Percentiles rank a stretch among this genome's conserved stretches.
Conservation (phyloP, 2,888 invertebrate genomes). For the Hyposoter didymator region DNA sequence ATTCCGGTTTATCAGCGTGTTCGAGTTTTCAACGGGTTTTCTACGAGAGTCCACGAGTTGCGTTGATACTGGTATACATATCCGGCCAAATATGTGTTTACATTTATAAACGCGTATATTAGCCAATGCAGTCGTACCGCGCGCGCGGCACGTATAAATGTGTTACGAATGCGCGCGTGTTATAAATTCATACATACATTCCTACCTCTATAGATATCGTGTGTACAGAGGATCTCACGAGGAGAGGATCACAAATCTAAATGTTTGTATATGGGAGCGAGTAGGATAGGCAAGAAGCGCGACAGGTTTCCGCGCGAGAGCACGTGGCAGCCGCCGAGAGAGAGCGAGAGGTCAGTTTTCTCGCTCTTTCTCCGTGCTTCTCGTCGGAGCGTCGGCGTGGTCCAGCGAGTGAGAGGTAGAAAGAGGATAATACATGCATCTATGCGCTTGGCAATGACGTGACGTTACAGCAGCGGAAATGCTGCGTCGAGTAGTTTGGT, state of each 20-base stretch:
- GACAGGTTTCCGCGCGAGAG: constrained; percentile 78
- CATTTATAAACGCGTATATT: neutral
- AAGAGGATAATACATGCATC: constrained; percentile 17
- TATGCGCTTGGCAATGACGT: constrained; percentile 36
- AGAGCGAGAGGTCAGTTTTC: constrained; percentile 57
- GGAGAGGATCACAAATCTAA: constrained; percentile 11
- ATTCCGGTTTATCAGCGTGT: constrained; percentile 66
- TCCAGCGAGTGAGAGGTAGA: constrained; percentile 11
- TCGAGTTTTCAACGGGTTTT: constrained; percentile 68
- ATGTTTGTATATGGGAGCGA: constrained; percentile 39
- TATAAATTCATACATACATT: constrained; percentile 9
- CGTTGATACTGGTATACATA: constrained; percentile 48
- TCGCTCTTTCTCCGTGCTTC: constrained; percentile 22
- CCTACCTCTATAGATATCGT: neutral
- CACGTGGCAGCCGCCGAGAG: constrained; percentile 66
- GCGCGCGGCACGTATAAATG: constrained; percentile 16
- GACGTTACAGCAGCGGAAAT: constrained; percentile 30
- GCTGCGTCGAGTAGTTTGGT: constrained; percentile 16
- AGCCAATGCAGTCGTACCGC: neutral
- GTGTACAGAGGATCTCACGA: neutral
- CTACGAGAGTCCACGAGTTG: constrained; percentile 42
- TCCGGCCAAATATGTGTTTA: constrained; percentile 41
- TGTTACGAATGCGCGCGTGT: neutral
- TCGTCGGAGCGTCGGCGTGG: constrained; percentile 47
- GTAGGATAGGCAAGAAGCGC: constrained; percentile 70